A percentile compares a stretch with the other conserved stretches of the same genome.
Conservation (phyloP, 2,888 invertebrate genomes). For the Cheilosia scutellata region DNA sequence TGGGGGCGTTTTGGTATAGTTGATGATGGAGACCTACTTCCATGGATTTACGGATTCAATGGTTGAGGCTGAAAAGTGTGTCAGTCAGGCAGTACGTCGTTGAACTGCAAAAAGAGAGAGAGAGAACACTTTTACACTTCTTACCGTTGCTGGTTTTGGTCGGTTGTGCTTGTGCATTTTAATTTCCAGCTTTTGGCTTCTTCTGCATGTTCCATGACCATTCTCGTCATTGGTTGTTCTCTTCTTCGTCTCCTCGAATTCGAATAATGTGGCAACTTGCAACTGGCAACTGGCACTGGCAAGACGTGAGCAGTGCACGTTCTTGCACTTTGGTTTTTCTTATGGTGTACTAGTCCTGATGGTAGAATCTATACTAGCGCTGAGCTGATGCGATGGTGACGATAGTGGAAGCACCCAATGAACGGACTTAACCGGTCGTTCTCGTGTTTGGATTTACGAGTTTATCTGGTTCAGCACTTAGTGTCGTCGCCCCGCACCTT, state of each 20-base stretch:
- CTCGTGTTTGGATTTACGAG: slow-evolving; percentile 67
- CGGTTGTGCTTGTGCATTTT: slow-evolving; percentile 50
- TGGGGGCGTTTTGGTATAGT: slow-evolving; percentile 34
- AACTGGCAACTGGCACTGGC: neutral
- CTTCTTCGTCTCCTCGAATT: slow-evolving; percentile 15
- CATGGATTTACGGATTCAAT: slow-evolving; percentile 76
- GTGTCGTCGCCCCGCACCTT: slow-evolving; percentile 10
- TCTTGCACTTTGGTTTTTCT: slow-evolving; percentile 48
- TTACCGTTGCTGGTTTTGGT: slow-evolving; percentile 62
- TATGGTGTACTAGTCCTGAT: neutral
- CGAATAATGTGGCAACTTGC: neutral
- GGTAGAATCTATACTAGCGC: slow-evolving; percentile 9
- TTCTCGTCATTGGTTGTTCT: slow-evolving; percentile 25
- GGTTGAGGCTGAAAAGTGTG: slow-evolving; percentile 76
- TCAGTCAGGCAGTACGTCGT: slow-evolving; percentile 78
- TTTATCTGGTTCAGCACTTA: slow-evolving; percentile 65
- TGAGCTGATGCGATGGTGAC: slow-evolving; percentile 52
- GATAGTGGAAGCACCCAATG: slow-evolving; percentile 59
- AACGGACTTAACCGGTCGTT: slow-evolving; percentile 29
- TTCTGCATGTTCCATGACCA: slow-evolving; percentile 20
- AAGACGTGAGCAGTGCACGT: slow-evolving; percentile 49
- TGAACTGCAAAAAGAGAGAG: slow-evolving; percentile 56
- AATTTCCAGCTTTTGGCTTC: slow-evolving; percentile 63
- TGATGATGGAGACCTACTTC: slow-evolving; percentile 78
- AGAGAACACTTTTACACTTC: slow-evolving; percentile 71